These are phyloP conservation scores for Macaria notata DNA, from an alignment of 2,888 invertebrate genomes.

Conservation along the genomic window DNA sequence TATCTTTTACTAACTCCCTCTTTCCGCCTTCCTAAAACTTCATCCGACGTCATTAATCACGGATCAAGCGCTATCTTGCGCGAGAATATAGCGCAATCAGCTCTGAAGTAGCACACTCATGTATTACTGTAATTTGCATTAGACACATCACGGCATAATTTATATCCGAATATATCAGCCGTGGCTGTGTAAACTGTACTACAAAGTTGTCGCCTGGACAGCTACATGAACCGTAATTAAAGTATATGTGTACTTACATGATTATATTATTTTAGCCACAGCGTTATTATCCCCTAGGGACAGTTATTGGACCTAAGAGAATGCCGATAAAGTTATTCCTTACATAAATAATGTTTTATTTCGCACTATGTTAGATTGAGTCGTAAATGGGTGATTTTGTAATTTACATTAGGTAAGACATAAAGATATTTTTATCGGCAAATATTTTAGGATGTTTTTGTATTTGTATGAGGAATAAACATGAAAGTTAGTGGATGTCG, in stretches of 20 bases:
- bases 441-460: not conserved
- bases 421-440: not conserved
- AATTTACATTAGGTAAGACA: conserved; percentile 7
- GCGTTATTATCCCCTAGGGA: conserved; percentile 19
- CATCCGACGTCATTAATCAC: conserved; percentile 65
- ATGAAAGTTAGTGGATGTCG: conserved; percentile 1
- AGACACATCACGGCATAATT: conserved; percentile 24
- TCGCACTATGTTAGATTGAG: conserved; percentile 18
- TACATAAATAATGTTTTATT: conserved; percentile 27
- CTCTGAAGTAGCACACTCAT: conserved; percentile 44
- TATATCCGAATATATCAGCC: conserved; percentile 12
- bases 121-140: conserved; percentile 36
- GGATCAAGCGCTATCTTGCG: conserved; percentile 56
- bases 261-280: conserved; percentile 25
- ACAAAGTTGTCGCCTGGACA: conserved; percentile 28
- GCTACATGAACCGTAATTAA: conserved; percentile 31
- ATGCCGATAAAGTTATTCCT: conserved; percentile 24
- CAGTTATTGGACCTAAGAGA: conserved; percentile 20
- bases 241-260: conserved; percentile 25
- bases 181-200: conserved; percentile 17
- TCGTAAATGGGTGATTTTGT: conserved; percentile 20
- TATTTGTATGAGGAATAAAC: conserved; percentile 1
- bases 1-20: conserved; percentile 48
- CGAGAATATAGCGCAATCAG: conserved; percentile 43
- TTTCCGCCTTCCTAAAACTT: conserved; percentile 52